Evolutionary conservation across 2,797 vertebrate genomes (phyloP).

Genomic region (Mormyrops attenuatus): DNA sequence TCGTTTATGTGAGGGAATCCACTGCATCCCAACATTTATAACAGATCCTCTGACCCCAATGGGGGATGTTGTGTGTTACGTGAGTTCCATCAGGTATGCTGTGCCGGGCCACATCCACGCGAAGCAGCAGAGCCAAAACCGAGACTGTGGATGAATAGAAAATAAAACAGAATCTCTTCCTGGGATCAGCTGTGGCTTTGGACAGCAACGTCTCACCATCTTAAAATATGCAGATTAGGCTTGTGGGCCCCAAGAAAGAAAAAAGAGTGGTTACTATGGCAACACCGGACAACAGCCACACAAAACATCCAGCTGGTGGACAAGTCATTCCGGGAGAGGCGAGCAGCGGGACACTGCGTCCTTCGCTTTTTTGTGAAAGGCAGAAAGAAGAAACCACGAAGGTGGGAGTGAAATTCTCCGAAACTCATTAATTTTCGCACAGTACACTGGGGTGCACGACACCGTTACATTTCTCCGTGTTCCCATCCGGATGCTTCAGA

Average conservation of each 20-base stretch:
- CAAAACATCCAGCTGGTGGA: constrained; percentile 56
- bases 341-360: constrained; percentile 42
- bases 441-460: not conserved
- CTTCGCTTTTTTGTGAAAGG: constrained; percentile 47
- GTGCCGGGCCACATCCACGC: not conserved
- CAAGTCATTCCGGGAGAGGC: constrained; percentile 51
- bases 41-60: not conserved
- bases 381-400: constrained; percentile 40
- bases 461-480: not conserved
- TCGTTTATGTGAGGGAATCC: not conserved
- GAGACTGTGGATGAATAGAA: constrained; percentile 21
- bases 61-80: not conserved
- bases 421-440: not conserved
- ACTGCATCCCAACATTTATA: not conserved
- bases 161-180: constrained; percentile 20
- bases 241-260: constrained; percentile 47
- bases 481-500: not conserved
- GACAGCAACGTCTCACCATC: constrained; percentile 57
- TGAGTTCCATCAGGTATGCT: not conserved
- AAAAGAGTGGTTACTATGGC: constrained; percentile 54
- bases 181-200: constrained; percentile 47
- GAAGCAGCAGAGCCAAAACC: constrained; percentile 21
- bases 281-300: constrained; percentile 63
- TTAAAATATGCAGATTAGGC: constrained; percentile 59
- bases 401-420: not conserved